Evolutionary conservation across 2,888 invertebrate genomes (phyloP).

Genomic region (Kryphioiulus occultus): DNA sequence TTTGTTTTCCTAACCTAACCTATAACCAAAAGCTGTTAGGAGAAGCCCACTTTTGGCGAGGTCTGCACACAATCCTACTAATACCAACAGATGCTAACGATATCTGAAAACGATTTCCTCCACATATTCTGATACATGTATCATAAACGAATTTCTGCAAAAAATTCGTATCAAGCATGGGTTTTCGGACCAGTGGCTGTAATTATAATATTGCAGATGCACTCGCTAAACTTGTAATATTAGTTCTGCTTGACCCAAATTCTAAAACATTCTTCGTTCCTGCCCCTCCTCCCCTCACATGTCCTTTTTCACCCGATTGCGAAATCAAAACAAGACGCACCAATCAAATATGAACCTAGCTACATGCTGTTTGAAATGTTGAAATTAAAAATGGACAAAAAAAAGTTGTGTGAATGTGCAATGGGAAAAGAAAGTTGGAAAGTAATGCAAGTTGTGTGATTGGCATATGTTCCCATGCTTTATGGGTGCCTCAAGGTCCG

Average conservation of each 20-base stretch:
- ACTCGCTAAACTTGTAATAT: not conserved
- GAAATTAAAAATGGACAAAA: not conserved
- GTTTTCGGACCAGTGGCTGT: too few species aligned
- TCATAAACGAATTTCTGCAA: too few species aligned
- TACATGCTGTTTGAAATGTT: not conserved
- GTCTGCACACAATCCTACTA: too few species aligned
- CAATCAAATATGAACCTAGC: not conserved
- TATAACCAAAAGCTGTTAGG: too few species aligned
- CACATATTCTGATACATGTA: too few species aligned
- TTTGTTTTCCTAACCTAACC: too few species aligned
- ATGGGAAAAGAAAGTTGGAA: not conserved
- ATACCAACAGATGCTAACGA: too few species aligned
- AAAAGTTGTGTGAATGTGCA: not conserved
- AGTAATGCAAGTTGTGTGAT: not conserved
- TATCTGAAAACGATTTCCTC: too few species aligned
- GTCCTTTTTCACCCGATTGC: not conserved
- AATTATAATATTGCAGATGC: too few species aligned
- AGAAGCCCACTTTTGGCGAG: too few species aligned
- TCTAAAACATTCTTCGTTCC: not conserved
- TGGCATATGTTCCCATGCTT: not conserved
- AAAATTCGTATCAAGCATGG: too few species aligned
- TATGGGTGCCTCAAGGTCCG: not conserved
- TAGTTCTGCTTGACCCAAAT: not conserved
- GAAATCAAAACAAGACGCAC: not conserved
- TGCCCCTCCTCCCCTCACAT: not conserved